A percentile compares a stretch with the other conserved stretches of the same genome.
phyloP scores from a whole-genome alignment of 2,113 vertebrate species.

The Aleadryas rufinucha region DNA sequence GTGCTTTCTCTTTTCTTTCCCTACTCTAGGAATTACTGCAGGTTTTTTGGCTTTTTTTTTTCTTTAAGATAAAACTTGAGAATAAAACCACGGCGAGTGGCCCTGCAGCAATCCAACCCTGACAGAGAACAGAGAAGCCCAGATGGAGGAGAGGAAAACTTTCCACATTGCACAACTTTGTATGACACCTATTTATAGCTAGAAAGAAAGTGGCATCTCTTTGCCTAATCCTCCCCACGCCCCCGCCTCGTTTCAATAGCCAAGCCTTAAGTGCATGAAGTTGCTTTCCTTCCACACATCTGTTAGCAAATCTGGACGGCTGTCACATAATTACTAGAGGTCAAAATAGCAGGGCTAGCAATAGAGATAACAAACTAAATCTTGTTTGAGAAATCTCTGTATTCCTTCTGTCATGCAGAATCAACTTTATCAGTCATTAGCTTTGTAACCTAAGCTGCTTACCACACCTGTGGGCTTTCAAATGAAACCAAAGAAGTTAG shows the following conservation, averaged over 20 bases:
- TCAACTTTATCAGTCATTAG: slow-evolving; percentile 36
- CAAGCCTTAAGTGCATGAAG: neutral
- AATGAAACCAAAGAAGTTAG: slow-evolving; percentile 20
- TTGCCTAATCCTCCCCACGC: neutral
- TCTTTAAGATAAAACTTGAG: neutral
- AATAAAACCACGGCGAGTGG: neutral
- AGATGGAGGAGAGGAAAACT: neutral
- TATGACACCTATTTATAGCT: neutral
- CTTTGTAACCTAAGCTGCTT: slow-evolving; percentile 20
- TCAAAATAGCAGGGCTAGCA: slow-evolving; percentile 4
- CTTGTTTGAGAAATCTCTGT: slow-evolving; percentile 14
- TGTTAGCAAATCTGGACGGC: neutral
- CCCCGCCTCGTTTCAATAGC: accelerated
- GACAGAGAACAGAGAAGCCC: neutral
- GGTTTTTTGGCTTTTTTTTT: too few relatives aligned
- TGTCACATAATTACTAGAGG: neutral
- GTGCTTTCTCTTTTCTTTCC: neutral
- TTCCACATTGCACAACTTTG: neutral
- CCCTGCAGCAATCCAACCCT: neutral
- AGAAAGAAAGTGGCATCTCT: neutral
- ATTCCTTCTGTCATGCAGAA: slow-evolving; percentile 41
- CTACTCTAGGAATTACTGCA: neutral
- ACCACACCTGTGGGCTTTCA: slow-evolving; percentile 22
- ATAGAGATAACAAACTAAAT: slow-evolving; percentile 3
- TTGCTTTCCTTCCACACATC: neutral